Evolutionary conservation across 1,140 invertebrate species (phyloP), one percentile per base, ranked within the genome.

Genomic region (Drosophila parvula): DNA sequence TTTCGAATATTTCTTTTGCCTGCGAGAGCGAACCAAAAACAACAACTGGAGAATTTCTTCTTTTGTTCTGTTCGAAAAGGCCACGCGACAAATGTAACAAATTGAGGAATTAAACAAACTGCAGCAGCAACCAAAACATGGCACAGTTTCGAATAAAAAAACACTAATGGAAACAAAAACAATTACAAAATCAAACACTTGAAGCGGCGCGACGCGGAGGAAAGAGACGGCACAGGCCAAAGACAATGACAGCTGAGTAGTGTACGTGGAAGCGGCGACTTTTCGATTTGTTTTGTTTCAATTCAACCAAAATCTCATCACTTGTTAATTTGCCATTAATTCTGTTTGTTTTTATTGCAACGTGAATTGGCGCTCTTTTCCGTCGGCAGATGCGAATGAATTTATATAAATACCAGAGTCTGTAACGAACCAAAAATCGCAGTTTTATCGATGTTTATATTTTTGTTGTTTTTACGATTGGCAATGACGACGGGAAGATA

Each of bases 151-250:
- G 61, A 27, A 55, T 55, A 22, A 55, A 55, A 22, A 55, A 55
- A 48, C n/a, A 48, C 14, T 16, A 51, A 12, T 11, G 43, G 34
- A 50, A 48, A 74, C 34, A 80, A 79, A 73, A 63, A 62, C 61
- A 81, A 76, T 65, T 60, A 50, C 78, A 84, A 67, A 77, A 80
- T 69, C 79, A 75, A 64, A 86, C 79, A 74, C 78, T 79, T 83
- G 76, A 60, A 50, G 61, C 65, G 76, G 62, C 71, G 71, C 65
- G 61, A 65, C 65, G 44, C 56, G 59, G 36, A 43, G 68, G 34
- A 70, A 50, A 47, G 58, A 44, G 59, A 38, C 38, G 57, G 47
- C 44, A 34, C 27, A 40, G 34, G 32, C 34, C 36, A 61, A 50
- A 53, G 64, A 71, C 64, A 68, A 69, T 48, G 64, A 50, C 65